Percentiles rank a stretch among this genome's conserved stretches.
Evolutionary conservation across 2,888 invertebrate species (phyloP).

Genomic region (Lasioglossum vierecki): DNA sequence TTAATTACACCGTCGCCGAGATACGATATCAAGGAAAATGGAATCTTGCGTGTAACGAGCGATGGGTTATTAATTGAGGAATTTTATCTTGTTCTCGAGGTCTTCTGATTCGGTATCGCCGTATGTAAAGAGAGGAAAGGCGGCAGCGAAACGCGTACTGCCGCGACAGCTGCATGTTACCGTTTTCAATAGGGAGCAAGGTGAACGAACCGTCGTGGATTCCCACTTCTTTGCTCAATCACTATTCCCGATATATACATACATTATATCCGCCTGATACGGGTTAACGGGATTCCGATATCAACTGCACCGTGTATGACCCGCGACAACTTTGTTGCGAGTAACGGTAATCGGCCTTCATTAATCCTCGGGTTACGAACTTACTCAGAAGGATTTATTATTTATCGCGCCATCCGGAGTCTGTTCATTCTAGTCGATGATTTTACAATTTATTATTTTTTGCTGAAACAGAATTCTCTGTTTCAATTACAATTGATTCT

Average conservation of each 20-base stretch:
- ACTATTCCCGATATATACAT: constrained; percentile 25
- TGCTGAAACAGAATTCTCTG: neutral
- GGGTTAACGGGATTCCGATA: neutral
- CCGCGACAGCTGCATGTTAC: constrained; percentile 59
- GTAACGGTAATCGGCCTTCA: constrained; percentile 16
- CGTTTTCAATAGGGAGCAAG: constrained; percentile 53
- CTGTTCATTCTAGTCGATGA: neutral
- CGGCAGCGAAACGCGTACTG: neutral
- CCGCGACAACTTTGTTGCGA: neutral
- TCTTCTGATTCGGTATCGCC: neutral
- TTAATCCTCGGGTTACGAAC: neutral
- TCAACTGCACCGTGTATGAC: neutral
- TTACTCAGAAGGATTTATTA: neutral
- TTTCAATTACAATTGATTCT: neutral
- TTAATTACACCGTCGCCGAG: neutral
- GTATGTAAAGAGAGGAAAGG: neutral
- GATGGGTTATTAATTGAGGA: neutral
- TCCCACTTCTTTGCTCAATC: constrained; percentile 13
- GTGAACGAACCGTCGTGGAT: constrained; percentile 68
- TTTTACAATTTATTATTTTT: neutral
- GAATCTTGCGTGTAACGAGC: neutral
- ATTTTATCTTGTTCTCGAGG: neutral
- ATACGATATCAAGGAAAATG: neutral
- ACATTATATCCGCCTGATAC: neutral
- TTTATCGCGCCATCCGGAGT: too few species aligned